Conservation (phyloP, 1,140 invertebrate genomes). For the Ips typographus region DNA sequence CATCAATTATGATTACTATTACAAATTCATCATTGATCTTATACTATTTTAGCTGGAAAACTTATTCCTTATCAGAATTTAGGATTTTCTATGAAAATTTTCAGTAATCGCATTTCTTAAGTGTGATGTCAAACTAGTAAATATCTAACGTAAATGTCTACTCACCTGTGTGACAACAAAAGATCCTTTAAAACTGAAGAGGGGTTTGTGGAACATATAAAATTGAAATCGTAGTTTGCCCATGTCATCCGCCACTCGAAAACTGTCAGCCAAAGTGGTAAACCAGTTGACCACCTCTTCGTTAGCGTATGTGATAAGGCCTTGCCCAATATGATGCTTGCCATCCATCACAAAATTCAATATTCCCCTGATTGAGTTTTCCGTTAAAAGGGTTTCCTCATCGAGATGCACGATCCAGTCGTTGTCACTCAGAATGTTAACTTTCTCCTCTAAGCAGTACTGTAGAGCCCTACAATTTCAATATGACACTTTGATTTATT, state of each 20-base stretch:
- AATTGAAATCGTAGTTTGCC: constrained; percentile 94
- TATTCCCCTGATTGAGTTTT: constrained; percentile 88
- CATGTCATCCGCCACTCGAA: constrained; percentile 96
- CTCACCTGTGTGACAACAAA: constrained; percentile 89
- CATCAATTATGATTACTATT: too few relatives aligned
- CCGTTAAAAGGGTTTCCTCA: constrained; percentile 94
- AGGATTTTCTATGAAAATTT: not conserved
- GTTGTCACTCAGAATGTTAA: constrained; percentile 83
- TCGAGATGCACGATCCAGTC: constrained; percentile 99
- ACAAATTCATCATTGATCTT: too few relatives aligned
- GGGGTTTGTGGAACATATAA: constrained; percentile 88
- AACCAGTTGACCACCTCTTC: constrained; percentile 96
- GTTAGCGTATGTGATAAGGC: constrained; percentile 96
- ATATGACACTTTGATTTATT: not conserved
- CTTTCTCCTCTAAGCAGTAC: constrained; percentile 90
- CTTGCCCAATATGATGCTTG: constrained; percentile 96
- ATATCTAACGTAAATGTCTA: not conserved
- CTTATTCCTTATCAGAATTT: too few relatives aligned
- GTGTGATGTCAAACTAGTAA: not conserved
- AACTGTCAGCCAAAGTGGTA: constrained; percentile 94
- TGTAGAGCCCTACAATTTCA: constrained; percentile 73
- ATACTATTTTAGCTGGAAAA: too few relatives aligned
- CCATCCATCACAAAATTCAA: constrained; percentile 95
- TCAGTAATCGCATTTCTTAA: not conserved
- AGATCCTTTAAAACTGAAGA: constrained; percentile 98